phyloP scores from a whole-genome alignment of 1,140 invertebrate genomes.

The Adoxophyes honmai region DNA sequence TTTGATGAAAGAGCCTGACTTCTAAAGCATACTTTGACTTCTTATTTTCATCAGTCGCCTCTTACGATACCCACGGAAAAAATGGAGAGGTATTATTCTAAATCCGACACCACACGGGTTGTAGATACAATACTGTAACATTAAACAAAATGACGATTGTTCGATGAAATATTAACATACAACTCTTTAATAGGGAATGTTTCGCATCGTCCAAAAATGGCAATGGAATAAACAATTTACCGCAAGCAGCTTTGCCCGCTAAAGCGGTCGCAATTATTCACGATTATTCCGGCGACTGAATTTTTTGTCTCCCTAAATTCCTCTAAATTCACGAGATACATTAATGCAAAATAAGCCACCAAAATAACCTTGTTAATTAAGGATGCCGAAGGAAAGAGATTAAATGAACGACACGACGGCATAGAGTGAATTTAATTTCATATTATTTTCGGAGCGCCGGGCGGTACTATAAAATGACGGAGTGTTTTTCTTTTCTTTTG shows the following conservation, averaged over 20 bases:
- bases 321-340: conserved; percentile 16
- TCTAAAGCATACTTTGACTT: no score
- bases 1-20: no score
- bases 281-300: conserved; percentile 13
- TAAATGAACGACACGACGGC: not conserved
- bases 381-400: conserved; percentile 3
- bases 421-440: not conserved
- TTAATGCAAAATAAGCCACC: conserved; percentile 21
- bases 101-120: no score
- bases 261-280: conserved; percentile 35
- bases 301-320: conserved; percentile 20
- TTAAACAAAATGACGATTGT: no score
- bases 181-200: no score
- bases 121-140: no score
- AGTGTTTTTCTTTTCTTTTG: not conserved
- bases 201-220: not conserved
- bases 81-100: no score
- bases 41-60: no score
- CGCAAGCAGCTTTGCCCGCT: not conserved
- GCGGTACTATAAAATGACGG: conserved; percentile 4
- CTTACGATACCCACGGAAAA: no score
- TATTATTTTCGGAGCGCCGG: not conserved
- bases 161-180: no score
- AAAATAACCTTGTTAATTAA: conserved; percentile 29
- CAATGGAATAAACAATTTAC: not conserved